phyloP scores from a whole-genome alignment of 1,140 invertebrate species.

The Sitophilus oryzae region DNA sequence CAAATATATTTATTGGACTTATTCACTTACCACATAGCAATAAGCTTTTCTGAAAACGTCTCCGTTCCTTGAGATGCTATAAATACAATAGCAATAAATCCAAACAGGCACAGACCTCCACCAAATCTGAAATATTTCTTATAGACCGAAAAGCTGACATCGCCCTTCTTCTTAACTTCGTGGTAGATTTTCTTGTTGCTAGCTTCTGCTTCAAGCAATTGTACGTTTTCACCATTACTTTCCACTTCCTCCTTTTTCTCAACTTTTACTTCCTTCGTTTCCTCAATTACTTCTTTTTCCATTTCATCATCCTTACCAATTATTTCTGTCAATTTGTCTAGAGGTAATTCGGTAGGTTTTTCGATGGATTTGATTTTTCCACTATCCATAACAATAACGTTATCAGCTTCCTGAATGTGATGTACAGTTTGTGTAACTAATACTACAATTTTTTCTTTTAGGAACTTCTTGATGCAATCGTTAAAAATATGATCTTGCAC shows the following conservation, averaged over 20 bases:
- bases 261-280: slow-evolving; percentile 11
- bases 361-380: slow-evolving; percentile 48
- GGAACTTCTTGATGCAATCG: slow-evolving; percentile 60
- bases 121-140: slow-evolving; percentile 22
- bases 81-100: slow-evolving; percentile 13
- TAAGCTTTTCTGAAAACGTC: slow-evolving; percentile 19
- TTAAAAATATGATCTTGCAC: slow-evolving; percentile 75
- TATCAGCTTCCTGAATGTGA: slow-evolving; percentile 71
- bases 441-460: slow-evolving; percentile 66
- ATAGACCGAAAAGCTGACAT: slow-evolving; percentile 20
- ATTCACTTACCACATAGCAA: slow-evolving; percentile 25
- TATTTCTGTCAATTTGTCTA: slow-evolving; percentile 20
- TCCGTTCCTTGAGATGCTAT: slow-evolving; percentile 5
- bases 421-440: slow-evolving; percentile 78
- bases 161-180: slow-evolving; percentile 24
- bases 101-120: slow-evolving; percentile 13
- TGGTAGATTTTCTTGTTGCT: slow-evolving; percentile 19
- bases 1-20: no score
- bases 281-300: slow-evolving; percentile 22
- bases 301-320: slow-evolving; percentile 22
- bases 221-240: background rate
- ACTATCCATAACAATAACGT: slow-evolving; percentile 57
- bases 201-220: slow-evolving; percentile 16
- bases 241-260: slow-evolving; percentile 12
- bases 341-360: slow-evolving; percentile 18